Base-by-base conservation (phyloP, 2,113 vertebrate genomes). In the Prolemur simus region DNA sequence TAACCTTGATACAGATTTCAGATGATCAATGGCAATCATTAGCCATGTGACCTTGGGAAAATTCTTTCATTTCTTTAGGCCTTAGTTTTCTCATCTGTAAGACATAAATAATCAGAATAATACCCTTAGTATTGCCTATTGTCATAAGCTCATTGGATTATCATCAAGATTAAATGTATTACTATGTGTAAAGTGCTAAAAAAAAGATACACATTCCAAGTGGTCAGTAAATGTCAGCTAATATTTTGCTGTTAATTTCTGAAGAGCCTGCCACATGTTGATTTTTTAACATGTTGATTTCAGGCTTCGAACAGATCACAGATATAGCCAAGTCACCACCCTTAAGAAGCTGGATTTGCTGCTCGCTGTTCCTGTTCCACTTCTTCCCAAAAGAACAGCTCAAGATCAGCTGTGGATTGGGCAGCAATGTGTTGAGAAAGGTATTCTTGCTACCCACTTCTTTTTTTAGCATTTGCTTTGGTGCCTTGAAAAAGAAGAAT, bases 381-480 rank as follows among this genome's bases (percentile, higher is more conserved):
- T 37, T 76, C 49, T 93, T 69, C 54, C 17, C n/a, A 34, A 63
- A 45, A 42, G 58, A 73, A 89, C 32, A 76, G n/a, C 3, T 66
- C 42, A 29, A 4, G 7, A 12, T 58, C 73, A 81, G 56, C 56
- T 88, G 23, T 56, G 29, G 66, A 34, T 11, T 8, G n/a, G 42
- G 37, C 71, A 85, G 54, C 77, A 88, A 66, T 18, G n/a, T 77
- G 47, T 37, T 39, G 5, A 77, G 49, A 64, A 94, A 39, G 74
- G 39, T 58, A 49, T 82, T 52, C 69, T 66, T 58, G 42, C 47
- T 42, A 49, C 69, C 66, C 14, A 34, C 25, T 60, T 47, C 64
- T n/a, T 60, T 71, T 93, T 60, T 66, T 85, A 64, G 23, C 42
- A 14, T 71, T 93, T 91, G 54, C 34, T 95, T 88, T 82, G 90